Base-by-base conservation (phyloP, 2,797 vertebrate genomes). In the Apogon hyalosoma region DNA sequence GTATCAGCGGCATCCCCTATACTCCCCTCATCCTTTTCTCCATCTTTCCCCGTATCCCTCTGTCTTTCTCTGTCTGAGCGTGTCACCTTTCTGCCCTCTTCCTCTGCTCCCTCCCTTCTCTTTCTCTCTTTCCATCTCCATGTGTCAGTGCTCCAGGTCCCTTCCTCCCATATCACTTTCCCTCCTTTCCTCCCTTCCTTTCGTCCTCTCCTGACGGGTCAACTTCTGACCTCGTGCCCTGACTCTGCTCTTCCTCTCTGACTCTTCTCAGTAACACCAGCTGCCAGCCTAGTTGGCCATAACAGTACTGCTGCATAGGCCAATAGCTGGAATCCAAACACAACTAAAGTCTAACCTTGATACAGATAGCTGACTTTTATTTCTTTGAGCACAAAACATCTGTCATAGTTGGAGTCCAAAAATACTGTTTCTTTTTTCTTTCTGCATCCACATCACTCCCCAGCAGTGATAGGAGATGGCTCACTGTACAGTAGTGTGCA, bases 101-200 rank as follows among this genome's bases (percentile, higher is more conserved):
- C 83, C 60, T 84, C 74, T 54, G 66, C 69, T 71, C 61, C 69
- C 72, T 80, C 50, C 72, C 60, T 56, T 60, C 50, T 45, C 54
- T 63, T 54, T 49, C 64, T 71, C 59, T 55, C 42, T n/a, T 31
- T 73, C 71, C 64, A 73, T 79, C 81, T 79, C 53, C 58, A 73
- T 79, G 84, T 82, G 85, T 88, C 72, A 73, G 67, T 79, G 77
- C 63, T 82, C 43, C 41, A 69, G 43, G 64, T 77, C 75, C 77
- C 73, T 80, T 76, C 72, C 63, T 88, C 86, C 85, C 84, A 43
- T 72, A 80, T 83, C 85, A 76, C 76, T 77, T 84, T 73, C 71
- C 80, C 73, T 41, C 73, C 21, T 69, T 55, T 58, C 58, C 68
- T 75, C 66, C 46, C 33, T 63, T 82, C 68, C 63, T 70, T 71